Conservation (phyloP, 2,888 invertebrate genomes). For the Capitulum mitella region DNA sequence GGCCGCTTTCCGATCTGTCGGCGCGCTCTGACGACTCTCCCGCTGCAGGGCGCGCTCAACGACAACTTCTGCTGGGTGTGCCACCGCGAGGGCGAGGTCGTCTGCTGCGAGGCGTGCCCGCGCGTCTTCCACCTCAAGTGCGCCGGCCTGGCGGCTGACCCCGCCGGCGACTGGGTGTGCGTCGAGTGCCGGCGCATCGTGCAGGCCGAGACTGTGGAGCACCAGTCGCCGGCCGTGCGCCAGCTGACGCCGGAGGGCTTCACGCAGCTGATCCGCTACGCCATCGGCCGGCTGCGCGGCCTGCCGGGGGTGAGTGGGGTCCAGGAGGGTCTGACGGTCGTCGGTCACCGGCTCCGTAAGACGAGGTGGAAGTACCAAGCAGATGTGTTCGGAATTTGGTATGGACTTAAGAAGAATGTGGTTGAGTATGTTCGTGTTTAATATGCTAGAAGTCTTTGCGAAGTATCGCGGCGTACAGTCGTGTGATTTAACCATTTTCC, state of each 20-base stretch:
- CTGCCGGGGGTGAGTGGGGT: slow-evolving; percentile 62
- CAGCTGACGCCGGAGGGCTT: slow-evolving; percentile 64
- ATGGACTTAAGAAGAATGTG: no score
- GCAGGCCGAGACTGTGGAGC: slow-evolving; percentile 59
- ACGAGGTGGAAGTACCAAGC: no score
- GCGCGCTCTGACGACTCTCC: no score
- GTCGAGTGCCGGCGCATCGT: slow-evolving; percentile 72
- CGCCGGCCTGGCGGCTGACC: slow-evolving; percentile 41
- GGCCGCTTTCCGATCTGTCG: no score
- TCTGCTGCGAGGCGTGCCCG: slow-evolving; percentile 72
- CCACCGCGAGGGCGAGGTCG: slow-evolving; percentile 57
- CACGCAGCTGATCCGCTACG: slow-evolving; percentile 67
- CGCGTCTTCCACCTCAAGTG: slow-evolving; percentile 80
- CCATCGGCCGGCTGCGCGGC: slow-evolving; percentile 69
- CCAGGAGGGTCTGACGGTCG: neutral
- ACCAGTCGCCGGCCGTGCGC: slow-evolving; percentile 58
- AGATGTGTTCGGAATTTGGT: no score
- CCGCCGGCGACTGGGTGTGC: slow-evolving; percentile 65
- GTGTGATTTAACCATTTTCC: no score
- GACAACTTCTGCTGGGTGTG: slow-evolving; percentile 89
- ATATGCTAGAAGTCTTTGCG: no score
- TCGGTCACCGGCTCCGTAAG: no score
- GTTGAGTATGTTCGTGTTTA: no score
- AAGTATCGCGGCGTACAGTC: no score
- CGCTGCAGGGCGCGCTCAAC: slow-evolving; percentile 36